Evolutionary conservation across 2,113 vertebrate species (phyloP), one percentile per base, ranked within the genome.

Genomic region (Tachysurus vachellii): DNA sequence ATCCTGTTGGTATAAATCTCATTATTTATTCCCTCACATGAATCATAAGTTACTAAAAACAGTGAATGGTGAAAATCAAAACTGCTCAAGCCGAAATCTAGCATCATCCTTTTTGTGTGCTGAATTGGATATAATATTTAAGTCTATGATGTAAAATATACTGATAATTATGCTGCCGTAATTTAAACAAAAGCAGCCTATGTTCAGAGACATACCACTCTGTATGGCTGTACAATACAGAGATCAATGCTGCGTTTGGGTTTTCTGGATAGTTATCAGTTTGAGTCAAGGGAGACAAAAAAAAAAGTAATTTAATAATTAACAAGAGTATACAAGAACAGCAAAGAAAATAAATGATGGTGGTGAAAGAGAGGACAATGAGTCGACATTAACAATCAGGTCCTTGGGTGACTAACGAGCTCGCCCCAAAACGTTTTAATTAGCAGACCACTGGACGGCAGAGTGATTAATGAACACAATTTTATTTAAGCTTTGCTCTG

Each of bases 361-460:
- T 84, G 26, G 88, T 90, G 91, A 92, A 92, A 93, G 93, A 91
- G 93, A 95, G 94, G 94, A 95, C 94, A 95, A 94, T 93, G 94
- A 95, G 94, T 94, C 94, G 93, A 95, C 95, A 94, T 95, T 95
- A 95, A 95, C 94, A 95, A 95, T 95, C 95, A 95, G 95, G 94
- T 94, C 93, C 91, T 92, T 94, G 93, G 92, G 93, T 95, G 95
- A 96, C 94, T 96, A 96, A 96, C 93, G 95, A 95, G 94, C 94
- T 92, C 82, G 90, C 92, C 93, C 89, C 91, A 88, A 93, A 94
- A 95, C 93, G 93, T 96, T 95, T 96, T 96, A 96, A 96, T 96
- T 96, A 96, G 95, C 95, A 95, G 92, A 90, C 89, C 87, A 91
- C 92, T 85, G 94, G 95, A 96, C 94, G 92, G 94, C 92, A 90